Conservation (phyloP, 92 coral and sea anemone genomes). For the Chrysogorgia sp. region DNA sequence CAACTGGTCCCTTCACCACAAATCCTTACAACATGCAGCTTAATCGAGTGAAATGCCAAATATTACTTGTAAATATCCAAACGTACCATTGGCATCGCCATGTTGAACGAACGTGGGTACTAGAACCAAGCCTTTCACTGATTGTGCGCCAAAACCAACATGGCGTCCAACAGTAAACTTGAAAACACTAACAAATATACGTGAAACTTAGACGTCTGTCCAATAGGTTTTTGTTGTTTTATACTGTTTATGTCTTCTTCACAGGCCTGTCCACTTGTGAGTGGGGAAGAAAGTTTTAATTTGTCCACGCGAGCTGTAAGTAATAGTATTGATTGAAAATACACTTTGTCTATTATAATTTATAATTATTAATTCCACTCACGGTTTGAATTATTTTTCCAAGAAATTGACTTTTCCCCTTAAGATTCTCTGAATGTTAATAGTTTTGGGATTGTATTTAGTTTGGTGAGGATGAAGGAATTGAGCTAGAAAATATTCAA, state of each 20-base stretch:
- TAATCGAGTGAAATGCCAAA: too few species aligned
- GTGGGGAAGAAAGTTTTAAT: not conserved
- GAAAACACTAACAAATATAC: too few species aligned
- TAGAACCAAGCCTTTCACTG: not conserved
- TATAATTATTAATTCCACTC: not conserved
- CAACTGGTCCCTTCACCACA: too few species aligned
- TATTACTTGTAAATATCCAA: not conserved
- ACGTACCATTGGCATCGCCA: constrained; percentile 17
- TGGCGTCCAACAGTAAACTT: too few species aligned
- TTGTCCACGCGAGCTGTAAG: constrained; percentile 2
- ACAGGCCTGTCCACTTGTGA: constrained; percentile 9
- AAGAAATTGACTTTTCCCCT: not conserved
- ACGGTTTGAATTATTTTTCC: not conserved
- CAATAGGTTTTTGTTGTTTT: not conserved
- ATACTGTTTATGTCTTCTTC: constrained; percentile 12
- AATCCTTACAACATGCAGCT: too few species aligned
- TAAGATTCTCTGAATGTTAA: not conserved
- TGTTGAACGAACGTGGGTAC: constrained; percentile 11
- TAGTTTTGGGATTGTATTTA: not conserved
- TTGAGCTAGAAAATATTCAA: constrained; percentile 30
- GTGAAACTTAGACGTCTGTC: not conserved
- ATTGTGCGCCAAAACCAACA: not conserved
- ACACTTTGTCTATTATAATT: too few species aligned
- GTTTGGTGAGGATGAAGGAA: constrained; percentile 45
- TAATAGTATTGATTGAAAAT: not conserved